phyloP scores from a whole-genome alignment of 2,888 invertebrate genomes.

The Drosophila vallismaia region DNA sequence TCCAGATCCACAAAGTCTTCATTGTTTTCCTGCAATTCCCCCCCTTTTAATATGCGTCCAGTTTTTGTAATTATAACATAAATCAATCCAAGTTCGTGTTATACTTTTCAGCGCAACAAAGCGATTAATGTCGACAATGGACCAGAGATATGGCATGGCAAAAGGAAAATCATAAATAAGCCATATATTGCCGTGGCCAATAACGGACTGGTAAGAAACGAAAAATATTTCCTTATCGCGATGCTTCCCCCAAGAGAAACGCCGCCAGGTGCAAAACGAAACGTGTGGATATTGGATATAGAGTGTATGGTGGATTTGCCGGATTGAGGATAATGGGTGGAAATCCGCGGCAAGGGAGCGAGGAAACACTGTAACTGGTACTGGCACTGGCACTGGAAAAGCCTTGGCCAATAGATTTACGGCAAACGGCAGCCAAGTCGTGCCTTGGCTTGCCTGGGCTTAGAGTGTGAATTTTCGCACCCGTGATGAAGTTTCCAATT shows the following conservation, averaged over 20 bases:
- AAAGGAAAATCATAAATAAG: conserved; percentile 77
- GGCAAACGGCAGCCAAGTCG: conserved; percentile 75
- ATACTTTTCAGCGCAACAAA: conserved; percentile 71
- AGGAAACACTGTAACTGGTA: conserved; percentile 3
- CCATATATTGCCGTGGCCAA: conserved; percentile 66
- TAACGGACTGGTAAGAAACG: conserved; percentile 52
- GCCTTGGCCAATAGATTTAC: conserved; percentile 66
- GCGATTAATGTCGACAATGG: conserved; percentile 76
- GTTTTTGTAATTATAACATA: conserved; percentile 75
- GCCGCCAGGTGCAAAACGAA: conserved; percentile 71
- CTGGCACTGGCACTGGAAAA: conserved; percentile 20
- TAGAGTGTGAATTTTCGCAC: conserved; percentile 80
- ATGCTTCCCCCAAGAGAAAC: conserved; percentile 53
- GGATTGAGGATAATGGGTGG: conserved; percentile 8
- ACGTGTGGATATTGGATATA: conserved; percentile 30
- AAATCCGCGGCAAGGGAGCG: conserved; percentile 7
- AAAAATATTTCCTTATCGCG: conserved; percentile 77
- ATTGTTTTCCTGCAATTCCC: conserved; percentile 1
- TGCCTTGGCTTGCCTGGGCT: conserved; percentile 50
- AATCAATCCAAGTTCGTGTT: conserved; percentile 76
- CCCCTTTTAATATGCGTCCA: conserved; percentile 7
- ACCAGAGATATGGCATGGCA: conserved; percentile 72
- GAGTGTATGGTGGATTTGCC: conserved; percentile 11
- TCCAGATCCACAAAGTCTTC: not conserved
- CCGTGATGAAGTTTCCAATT: conserved; percentile 82